A percentile compares a stretch with the other conserved stretches of the same genome.
phyloP scores from a whole-genome alignment of 2,113 vertebrate species.

The human region GRCh38 chr3:39494001-39494500 shows the following conservation, averaged over 20 bases:
- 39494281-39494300: not conserved
- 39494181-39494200: not conserved
- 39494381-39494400: not conserved
- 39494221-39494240: not conserved
- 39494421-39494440: not conserved
- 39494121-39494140: not conserved
- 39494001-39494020: not conserved
- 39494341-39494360: not conserved
- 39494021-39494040: not conserved
- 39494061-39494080: not conserved
- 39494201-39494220: not conserved
- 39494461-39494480: constrained; percentile 4
- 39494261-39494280: not conserved
- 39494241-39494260: not conserved
- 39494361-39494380: not conserved
- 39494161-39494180: not conserved
- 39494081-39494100: not conserved
- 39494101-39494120: not conserved
- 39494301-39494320: not conserved
- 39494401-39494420: not conserved
- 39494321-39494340: not conserved
- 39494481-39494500: not conserved
- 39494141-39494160: not conserved
- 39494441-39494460: not conserved
- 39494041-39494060: not conserved